Base-by-base conservation (phyloP, 2,797 vertebrate genomes). In the Chelon auratus region DNA sequence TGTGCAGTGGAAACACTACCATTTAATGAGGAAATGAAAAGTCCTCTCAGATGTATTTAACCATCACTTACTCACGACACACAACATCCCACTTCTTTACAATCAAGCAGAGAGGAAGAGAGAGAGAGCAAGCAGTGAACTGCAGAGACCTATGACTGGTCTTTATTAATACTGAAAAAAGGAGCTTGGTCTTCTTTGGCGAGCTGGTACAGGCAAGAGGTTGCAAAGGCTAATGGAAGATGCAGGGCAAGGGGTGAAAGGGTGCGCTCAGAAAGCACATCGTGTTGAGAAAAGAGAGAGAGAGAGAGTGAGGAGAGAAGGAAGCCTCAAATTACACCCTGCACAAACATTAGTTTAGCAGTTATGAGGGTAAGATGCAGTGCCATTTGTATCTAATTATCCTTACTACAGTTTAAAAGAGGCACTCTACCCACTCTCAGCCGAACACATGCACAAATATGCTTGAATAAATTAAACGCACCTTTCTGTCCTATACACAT, bases 1-100 rank as follows among this genome's bases (percentile, higher is more conserved):
- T 72, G 83, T 69, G 83, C 87, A 77, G 77, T 87, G 91, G 90
- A 91, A 93, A 93, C 88, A 90, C 85, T 85, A 75, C 87, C 74
- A 76, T 86, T 89, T 93, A 93, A 93, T 91, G 88, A 91, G 92
- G 83, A 90, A 90, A 92, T 92, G 87, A 91, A 92, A 92, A 91
- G 81, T 78, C 84, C 85, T 83, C 77, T 91, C 73, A 83, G 85
- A 89, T 90, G 87, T 79, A 87, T 88, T 91, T 88, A 89, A 89
- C 84, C 87, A 90, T 88, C 72, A 78, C 82, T 87, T 91, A 91
- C 87, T 91, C 89, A 90, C 77, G 70, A 88, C 88, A 90, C 80
- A 84, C 80, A 87, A 79, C 81, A 80, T 90, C 82, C 83, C 78
- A 74, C 68, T 81, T 61, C 59, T 83, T 68, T 57, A 74, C 65